Percentiles rank a stretch among this genome's conserved stretches.
Evolutionary conservation across 1,140 invertebrate species (phyloP).

Genomic region (Antheraea mylitta): DNA sequence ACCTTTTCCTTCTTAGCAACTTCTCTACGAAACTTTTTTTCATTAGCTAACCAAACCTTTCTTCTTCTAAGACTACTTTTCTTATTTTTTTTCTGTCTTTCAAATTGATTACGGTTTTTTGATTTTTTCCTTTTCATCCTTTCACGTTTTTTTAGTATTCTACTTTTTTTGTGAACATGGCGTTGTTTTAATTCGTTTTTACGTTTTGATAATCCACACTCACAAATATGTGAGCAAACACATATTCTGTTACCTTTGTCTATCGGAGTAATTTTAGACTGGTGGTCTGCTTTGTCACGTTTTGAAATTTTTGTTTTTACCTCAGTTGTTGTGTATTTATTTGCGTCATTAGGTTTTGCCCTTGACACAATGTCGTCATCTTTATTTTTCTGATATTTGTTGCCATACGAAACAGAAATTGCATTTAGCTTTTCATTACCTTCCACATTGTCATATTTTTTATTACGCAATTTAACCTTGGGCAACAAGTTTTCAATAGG

Average conservation of each 20-base stretch:
- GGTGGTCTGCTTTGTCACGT: background rate
- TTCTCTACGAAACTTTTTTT: conserved; percentile 20
- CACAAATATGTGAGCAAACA: conserved; percentile 10
- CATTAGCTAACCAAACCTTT: conserved; percentile 22
- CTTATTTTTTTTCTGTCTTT: conserved; percentile 13
- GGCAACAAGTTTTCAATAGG: background rate
- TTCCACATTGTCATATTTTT: background rate
- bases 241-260: conserved; percentile 6
- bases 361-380: background rate
- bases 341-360: background rate
- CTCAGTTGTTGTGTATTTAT: background rate
- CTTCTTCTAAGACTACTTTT: conserved; percentile 17
- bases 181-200: conserved; percentile 8
- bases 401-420: background rate
- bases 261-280: background rate
- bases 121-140: conserved; percentile 12
- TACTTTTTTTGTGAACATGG: conserved; percentile 6
- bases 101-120: conserved; percentile 1
- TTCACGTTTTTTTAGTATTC: conserved; percentile 1
- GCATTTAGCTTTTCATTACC: background rate
- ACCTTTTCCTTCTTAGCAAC: conserved; percentile 20
- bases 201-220: background rate
- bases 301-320: background rate
- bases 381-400: background rate
- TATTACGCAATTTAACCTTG: background rate